A percentile compares a stretch with the other conserved stretches of the same genome.
Evolutionary conservation across 2,113 vertebrate genomes (phyloP).

Genomic region (Tylochromis polylepis): DNA sequence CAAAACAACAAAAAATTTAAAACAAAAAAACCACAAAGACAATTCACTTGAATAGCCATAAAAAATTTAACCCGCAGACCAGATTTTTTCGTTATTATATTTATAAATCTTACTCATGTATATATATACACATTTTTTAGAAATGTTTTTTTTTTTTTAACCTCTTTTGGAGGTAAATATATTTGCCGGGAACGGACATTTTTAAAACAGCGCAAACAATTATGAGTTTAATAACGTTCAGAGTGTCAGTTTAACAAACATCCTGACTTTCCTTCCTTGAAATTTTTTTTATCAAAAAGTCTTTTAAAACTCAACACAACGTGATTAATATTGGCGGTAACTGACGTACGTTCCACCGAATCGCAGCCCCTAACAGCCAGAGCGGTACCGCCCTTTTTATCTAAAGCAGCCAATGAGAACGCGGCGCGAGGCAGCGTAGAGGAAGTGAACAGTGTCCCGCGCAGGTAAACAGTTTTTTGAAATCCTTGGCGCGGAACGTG

Average conservation of each 20-base stretch:
- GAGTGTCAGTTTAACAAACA: neutral
- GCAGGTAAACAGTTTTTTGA: conserved; percentile 74
- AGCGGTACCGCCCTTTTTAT: conserved; percentile 34
- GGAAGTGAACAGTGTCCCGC: conserved; percentile 66
- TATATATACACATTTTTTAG: too few species aligned
- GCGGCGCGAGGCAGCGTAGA: neutral
- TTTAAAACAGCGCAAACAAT: neutral
- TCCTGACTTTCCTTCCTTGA: rapidly evolving
- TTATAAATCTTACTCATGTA: neutral
- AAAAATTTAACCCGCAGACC: neutral
- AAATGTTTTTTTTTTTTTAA: neutral
- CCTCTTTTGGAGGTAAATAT: neutral
- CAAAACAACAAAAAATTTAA: neutral
- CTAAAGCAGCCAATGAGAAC: conserved; percentile 49
- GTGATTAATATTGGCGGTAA: conserved; percentile 55
- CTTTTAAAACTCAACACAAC: conserved; percentile 12
- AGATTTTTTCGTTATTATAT: neutral
- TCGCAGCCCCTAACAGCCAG: conserved; percentile 12
- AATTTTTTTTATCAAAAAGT: neutral
- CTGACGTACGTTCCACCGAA: conserved; percentile 53
- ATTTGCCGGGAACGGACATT: neutral
- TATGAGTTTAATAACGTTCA: rapidly evolving
- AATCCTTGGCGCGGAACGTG: conserved; percentile 78
- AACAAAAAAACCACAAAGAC: neutral
- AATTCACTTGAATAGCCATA: neutral